Evolutionary conservation across 1,140 invertebrate genomes (phyloP).

Genomic region (Dufourea novaeangliae): DNA sequence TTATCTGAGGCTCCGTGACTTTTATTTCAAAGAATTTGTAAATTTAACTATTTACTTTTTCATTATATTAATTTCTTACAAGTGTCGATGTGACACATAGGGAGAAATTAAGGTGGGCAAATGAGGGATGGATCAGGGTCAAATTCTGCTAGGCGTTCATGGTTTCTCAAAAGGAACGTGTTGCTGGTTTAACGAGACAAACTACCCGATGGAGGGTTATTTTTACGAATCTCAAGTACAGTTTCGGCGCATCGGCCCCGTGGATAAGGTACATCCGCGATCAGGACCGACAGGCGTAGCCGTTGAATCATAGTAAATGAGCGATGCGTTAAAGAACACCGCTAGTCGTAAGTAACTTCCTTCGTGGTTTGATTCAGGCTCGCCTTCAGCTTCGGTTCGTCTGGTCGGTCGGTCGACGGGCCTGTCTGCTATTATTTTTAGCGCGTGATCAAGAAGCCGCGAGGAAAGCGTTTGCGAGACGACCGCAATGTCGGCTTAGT

Average conservation of each 20-base stretch:
- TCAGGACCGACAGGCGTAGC: constrained; percentile 40
- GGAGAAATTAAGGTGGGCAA: no score
- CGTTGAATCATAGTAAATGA: constrained; percentile 15
- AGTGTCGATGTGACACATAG: no score
- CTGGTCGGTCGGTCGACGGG: constrained; percentile 45
- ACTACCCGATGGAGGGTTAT: constrained; percentile 38
- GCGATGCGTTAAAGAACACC: constrained; percentile 9
- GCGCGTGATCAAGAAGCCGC: constrained; percentile 56
- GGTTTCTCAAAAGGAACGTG: not conserved
- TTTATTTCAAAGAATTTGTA: no score
- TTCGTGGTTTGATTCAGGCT: constrained; percentile 58
- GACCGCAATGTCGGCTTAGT: constrained; percentile 42
- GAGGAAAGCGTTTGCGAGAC: constrained; percentile 47
- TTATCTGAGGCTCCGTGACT: no score
- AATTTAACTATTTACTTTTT: no score
- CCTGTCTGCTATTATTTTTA: constrained; percentile 69
- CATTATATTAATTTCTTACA: no score
- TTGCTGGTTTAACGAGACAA: constrained; percentile 19
- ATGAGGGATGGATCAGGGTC: no score
- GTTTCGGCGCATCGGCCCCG: constrained; percentile 10
- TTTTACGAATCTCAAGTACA: constrained; percentile 56
- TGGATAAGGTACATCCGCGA: constrained; percentile 35
- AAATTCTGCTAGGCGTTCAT: not conserved
- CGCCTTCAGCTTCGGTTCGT: constrained; percentile 56
- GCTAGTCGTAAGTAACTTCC: constrained; percentile 32